Conservation (phyloP, 2,888 invertebrate genomes). For the Lochmaea crataegi region DNA sequence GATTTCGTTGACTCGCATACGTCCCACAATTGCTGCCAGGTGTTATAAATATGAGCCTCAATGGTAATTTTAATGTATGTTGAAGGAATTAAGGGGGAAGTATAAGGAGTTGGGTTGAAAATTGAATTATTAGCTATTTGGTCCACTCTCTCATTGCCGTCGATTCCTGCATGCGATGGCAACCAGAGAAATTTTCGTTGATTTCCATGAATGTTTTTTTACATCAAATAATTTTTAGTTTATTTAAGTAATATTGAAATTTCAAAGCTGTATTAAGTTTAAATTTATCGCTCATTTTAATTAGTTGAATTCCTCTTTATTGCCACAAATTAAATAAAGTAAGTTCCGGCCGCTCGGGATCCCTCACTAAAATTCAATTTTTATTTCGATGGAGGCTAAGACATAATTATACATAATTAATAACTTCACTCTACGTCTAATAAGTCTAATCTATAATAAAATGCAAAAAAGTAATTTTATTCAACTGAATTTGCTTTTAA, state of each 20-base stretch:
- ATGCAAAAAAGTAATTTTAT: constrained; percentile 29
- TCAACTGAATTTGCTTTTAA: constrained; percentile 42
- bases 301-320: neutral
- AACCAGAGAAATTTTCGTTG: too few species aligned
- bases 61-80: too few species aligned
- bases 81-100: too few species aligned
- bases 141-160: too few species aligned
- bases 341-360: neutral
- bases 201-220: too few species aligned
- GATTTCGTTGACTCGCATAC: too few species aligned
- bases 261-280: neutral
- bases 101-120: too few species aligned
- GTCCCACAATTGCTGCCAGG: too few species aligned
- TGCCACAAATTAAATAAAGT: neutral
- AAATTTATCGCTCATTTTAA: neutral
- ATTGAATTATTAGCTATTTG: too few species aligned
- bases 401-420: constrained; percentile 34
- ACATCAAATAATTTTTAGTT: neutral
- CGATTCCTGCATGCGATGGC: too few species aligned
- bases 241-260: neutral
- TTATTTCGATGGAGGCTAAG: constrained; percentile 14
- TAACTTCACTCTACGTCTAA: constrained; percentile 26
- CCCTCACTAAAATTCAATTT: constrained; percentile 11
- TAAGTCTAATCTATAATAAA: constrained; percentile 37
- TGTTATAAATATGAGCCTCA: too few species aligned